phyloP scores from a whole-genome alignment of 2,797 vertebrate genomes.

The Falco naumanni region DNA sequence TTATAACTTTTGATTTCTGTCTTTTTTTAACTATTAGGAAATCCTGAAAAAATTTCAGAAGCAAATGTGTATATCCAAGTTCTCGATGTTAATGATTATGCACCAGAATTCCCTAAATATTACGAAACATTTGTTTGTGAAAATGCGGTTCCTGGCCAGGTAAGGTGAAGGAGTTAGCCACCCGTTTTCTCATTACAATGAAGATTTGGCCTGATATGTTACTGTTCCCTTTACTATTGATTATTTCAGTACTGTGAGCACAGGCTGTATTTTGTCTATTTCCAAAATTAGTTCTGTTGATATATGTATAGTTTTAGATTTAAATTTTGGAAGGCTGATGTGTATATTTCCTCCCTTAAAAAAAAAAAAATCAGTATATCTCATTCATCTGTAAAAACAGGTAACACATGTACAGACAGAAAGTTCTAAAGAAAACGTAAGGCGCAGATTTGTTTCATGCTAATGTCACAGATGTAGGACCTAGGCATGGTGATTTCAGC shows the following conservation, averaged over 20 bases:
- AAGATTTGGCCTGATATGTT: neutral
- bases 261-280: neutral
- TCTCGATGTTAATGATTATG: constrained; percentile 92
- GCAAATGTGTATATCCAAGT: constrained; percentile 87
- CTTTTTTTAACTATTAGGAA: constrained; percentile 74
- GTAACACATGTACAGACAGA: neutral
- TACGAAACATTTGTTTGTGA: constrained; percentile 95
- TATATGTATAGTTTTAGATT: neutral
- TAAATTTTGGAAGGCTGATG: neutral
- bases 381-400: neutral
- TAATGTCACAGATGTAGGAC: neutral
- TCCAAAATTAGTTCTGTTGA: neutral
- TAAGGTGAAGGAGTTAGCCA: constrained; percentile 42
- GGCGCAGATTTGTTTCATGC: neutral
- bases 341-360: neutral
- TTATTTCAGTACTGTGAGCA: neutral
- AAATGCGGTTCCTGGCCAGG: constrained; percentile 87
- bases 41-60: constrained; percentile 83
- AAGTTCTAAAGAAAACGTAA: neutral
- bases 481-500: neutral
- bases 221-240: neutral
- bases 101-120: constrained; percentile 85
- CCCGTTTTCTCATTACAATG: neutral
- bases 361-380: neutral
- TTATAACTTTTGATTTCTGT: neutral